Evolutionary conservation across 2,797 vertebrate genomes (phyloP).

Genomic region (Sparidentex hasta): DNA sequence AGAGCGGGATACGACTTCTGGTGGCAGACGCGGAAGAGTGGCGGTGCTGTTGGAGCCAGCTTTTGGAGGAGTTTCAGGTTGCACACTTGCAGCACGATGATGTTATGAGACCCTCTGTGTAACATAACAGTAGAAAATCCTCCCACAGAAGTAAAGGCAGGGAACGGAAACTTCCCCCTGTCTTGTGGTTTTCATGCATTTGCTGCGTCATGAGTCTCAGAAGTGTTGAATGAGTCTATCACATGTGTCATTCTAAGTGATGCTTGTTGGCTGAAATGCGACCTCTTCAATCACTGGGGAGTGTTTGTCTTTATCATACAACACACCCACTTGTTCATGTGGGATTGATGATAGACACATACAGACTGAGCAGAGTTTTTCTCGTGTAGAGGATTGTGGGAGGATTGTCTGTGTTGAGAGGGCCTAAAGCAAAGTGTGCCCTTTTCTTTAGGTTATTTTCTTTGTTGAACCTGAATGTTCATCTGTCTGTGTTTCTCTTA

Average conservation of each 20-base stretch:
- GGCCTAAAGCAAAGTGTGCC: not conserved
- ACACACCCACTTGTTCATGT: slow-evolving; percentile 14
- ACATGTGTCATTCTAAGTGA: slow-evolving; percentile 20
- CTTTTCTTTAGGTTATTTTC: not conserved
- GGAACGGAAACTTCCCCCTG: slow-evolving; percentile 20
- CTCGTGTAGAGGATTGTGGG: not conserved
- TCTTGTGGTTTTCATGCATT: slow-evolving; percentile 15
- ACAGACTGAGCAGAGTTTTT: slow-evolving; percentile 1
- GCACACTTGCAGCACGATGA: slow-evolving; percentile 25
- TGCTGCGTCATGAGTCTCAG: slow-evolving; percentile 6
- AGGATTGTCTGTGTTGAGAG: slow-evolving; percentile 3
- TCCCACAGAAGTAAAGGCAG: slow-evolving; percentile 8
- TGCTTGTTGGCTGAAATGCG: slow-evolving; percentile 10
- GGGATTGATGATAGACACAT: slow-evolving; percentile 14
- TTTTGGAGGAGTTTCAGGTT: slow-evolving; percentile 54
- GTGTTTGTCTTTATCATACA: not conserved
- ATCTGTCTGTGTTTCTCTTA: not conserved
- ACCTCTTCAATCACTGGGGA: not conserved
- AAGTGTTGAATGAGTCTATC: not conserved
- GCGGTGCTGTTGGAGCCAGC: slow-evolving; percentile 20
- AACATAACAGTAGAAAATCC: slow-evolving; percentile 54
- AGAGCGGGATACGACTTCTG: slow-evolving; percentile 49
- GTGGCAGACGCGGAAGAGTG: slow-evolving; percentile 55
- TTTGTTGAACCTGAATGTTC: not conserved
- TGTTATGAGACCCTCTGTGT: slow-evolving; percentile 37